phyloP scores from a whole-genome alignment of 35 echinoderm and acorn worm species.

The Apostichopus californicus region DNA sequence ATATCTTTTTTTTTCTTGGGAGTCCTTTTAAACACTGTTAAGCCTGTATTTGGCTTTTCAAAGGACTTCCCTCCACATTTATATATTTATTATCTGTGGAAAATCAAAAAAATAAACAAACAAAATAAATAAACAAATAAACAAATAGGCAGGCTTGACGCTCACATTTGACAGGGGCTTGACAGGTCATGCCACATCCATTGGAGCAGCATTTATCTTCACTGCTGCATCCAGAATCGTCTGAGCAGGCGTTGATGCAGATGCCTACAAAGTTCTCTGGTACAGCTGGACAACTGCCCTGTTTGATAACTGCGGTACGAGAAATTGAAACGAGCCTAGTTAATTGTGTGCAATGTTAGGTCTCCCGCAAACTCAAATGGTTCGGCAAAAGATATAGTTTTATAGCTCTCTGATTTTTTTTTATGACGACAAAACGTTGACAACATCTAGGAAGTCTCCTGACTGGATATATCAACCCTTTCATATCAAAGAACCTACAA shows the following conservation, averaged over 20 bases:
- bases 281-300: constrained; percentile 44
- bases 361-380: background rate
- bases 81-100: too few relatives aligned
- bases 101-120: too few relatives aligned
- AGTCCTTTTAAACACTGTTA: too few relatives aligned
- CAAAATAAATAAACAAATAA: too few relatives aligned
- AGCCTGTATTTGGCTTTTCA: too few relatives aligned
- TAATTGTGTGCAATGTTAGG: background rate
- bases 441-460: too few relatives aligned
- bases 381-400: background rate
- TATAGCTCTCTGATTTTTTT: background rate
- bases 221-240: constrained; percentile 65
- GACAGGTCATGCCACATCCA: constrained; percentile 73
- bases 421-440: too few relatives aligned
- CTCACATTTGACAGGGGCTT: constrained; percentile 34
- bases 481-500: too few relatives aligned
- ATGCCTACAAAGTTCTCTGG: constrained; percentile 31
- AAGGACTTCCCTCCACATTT: too few relatives aligned
- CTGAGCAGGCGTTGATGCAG: constrained; percentile 64
- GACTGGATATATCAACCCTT: too few relatives aligned
- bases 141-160: background rate
- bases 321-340: background rate
- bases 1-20: too few relatives aligned
- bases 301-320: constrained; percentile 28
- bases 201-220: constrained; percentile 82